Conservation (phyloP, 2,113 vertebrate genomes). For the Crypturellus undulatus region DNA sequence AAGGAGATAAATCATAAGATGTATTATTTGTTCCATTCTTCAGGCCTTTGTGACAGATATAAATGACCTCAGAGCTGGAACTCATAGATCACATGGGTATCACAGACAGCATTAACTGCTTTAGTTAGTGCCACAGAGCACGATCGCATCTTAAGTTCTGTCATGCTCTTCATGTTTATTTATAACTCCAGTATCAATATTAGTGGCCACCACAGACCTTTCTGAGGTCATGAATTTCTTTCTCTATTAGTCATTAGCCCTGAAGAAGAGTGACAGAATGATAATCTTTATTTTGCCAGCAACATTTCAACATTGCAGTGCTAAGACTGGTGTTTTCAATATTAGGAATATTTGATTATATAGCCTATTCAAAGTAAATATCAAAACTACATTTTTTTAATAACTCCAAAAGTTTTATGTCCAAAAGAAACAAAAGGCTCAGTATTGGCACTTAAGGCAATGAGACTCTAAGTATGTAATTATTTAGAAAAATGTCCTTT, state of each 20-base stretch:
- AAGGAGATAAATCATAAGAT: not conserved
- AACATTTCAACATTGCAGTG: not conserved
- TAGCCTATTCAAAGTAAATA: not conserved
- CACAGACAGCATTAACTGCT: not conserved
- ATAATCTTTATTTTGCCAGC: slow-evolving; percentile 60
- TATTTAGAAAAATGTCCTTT: not conserved
- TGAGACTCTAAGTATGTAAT: not conserved
- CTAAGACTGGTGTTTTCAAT: not conserved
- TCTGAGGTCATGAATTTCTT: slow-evolving; percentile 10
- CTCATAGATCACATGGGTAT: not conserved
- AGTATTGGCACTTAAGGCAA: not conserved
- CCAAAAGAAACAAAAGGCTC: not conserved
- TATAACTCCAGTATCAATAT: slow-evolving; percentile 52
- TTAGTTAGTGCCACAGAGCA: not conserved
- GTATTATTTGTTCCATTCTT: not conserved
- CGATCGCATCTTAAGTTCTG: not conserved
- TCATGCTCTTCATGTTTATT: slow-evolving; percentile 44
- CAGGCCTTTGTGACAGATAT: not conserved
- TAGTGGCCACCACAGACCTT: slow-evolving; percentile 4
- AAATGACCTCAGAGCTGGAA: not conserved
- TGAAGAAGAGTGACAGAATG: slow-evolving; percentile 16
- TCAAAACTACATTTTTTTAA: not conserved
- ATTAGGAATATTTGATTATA: slow-evolving; percentile 31
- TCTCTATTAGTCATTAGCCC: slow-evolving; percentile 33
- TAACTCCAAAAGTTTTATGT: not conserved